phyloP scores from a whole-genome alignment of 1,140 invertebrate genomes.

The Oreohelix idahoensis region DNA sequence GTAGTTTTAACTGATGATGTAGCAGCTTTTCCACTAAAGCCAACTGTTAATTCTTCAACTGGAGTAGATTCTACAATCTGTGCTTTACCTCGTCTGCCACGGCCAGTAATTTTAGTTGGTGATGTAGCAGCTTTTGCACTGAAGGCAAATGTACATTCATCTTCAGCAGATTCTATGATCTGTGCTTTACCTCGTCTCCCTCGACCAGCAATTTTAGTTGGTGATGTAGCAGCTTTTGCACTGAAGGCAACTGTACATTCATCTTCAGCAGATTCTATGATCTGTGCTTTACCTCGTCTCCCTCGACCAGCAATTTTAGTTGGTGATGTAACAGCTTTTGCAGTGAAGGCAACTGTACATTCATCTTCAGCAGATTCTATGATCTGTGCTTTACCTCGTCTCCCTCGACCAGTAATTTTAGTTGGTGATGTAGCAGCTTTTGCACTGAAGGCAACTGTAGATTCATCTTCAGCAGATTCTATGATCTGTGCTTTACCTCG shows the following conservation, averaged over 20 bases:
- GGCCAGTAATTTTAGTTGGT: not conserved
- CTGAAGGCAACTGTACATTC: not conserved
- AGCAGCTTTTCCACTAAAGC: not conserved
- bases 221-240: not conserved
- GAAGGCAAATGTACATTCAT: no score
- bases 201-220: not conserved
- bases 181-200: not conserved
- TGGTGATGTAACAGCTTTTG: not conserved
- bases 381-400: not conserved
- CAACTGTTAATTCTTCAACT: no score
- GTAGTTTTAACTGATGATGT: not conserved
- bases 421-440: not conserved
- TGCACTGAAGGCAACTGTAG: no score
- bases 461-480: not conserved
- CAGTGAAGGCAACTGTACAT: no score
- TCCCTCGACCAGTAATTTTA: not conserved
- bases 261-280: not conserved
- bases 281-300: not conserved
- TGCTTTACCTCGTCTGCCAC: not conserved
- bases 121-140: not conserved
- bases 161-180: not conserved
- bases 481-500: not conserved
- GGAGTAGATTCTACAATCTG: not conserved
- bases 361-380: not conserved
- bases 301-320: not conserved